Evolutionary conservation across 2,888 invertebrate species (phyloP).

Genomic region (Callyntrura guangdongensis): DNA sequence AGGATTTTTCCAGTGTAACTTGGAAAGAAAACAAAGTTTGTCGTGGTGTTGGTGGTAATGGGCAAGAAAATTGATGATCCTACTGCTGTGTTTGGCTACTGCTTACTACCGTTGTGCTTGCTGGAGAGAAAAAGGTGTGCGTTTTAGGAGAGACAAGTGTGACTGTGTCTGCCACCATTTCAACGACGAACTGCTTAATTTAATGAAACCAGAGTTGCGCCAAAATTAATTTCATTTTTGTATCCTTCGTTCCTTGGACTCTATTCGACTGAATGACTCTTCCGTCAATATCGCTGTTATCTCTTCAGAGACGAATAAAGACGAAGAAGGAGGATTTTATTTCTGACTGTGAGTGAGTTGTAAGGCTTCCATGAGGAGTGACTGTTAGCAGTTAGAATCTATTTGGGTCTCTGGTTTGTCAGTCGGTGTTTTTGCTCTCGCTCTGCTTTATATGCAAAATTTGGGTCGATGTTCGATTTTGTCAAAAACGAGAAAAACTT

Average conservation of each 20-base stretch:
- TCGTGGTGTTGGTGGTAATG: not conserved
- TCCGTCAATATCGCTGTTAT: not conserved
- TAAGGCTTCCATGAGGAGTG: slow-evolving; percentile 22
- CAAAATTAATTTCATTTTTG: slow-evolving; percentile 21
- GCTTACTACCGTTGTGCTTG: not conserved
- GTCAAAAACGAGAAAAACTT: not conserved
- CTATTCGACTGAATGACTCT: too few species aligned
- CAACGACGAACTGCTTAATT: not conserved
- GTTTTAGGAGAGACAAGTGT: slow-evolving; percentile 1
- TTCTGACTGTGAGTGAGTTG: not conserved
- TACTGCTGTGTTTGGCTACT: slow-evolving; percentile 3
- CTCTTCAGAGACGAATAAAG: not conserved
- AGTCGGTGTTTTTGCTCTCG: not conserved
- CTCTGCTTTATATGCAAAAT: not conserved
- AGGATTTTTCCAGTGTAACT: slow-evolving; percentile 25
- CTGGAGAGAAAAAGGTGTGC: slow-evolving; percentile 9
- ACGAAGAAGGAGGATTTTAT: slow-evolving; percentile 21
- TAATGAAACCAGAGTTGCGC: slow-evolving; percentile 4
- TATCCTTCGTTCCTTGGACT: slow-evolving; percentile 3
- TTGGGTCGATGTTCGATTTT: slow-evolving; percentile 34
- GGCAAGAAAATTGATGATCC: not conserved
- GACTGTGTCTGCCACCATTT: slow-evolving; percentile 10
- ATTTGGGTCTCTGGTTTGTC: not conserved
- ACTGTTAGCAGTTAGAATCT: not conserved
- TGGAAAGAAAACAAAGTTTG: slow-evolving; percentile 13